phyloP scores from a whole-genome alignment of 2,113 vertebrate genomes.

The Hippocampus comes region DNA sequence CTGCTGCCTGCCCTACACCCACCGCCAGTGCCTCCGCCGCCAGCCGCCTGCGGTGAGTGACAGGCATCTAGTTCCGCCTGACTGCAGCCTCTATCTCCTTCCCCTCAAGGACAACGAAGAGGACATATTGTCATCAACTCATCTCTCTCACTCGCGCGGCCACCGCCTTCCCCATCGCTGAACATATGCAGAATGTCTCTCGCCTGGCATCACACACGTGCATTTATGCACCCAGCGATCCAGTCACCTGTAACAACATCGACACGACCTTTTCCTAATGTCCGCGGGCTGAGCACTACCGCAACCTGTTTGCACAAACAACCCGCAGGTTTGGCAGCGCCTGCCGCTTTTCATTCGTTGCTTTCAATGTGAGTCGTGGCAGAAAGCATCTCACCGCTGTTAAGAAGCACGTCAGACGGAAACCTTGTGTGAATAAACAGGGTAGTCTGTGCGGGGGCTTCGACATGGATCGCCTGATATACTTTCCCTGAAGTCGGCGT shows the following conservation, averaged over 20 bases:
- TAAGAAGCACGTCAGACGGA: conserved; percentile 59
- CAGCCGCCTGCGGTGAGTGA: conserved; percentile 63
- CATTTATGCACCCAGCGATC: conserved; percentile 20
- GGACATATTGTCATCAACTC: conserved; percentile 71
- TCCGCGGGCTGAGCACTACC: conserved; percentile 47
- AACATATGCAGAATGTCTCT: conserved; percentile 23
- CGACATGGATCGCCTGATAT: conserved; percentile 36
- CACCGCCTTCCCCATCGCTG: conserved; percentile 34
- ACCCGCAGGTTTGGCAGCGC: conserved; percentile 50
- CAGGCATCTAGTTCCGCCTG: conserved; percentile 70
- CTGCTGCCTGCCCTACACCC: background rate
- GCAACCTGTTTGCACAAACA: conserved; percentile 57
- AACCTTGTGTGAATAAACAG: conserved; percentile 62
- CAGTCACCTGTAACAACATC: conserved; percentile 68
- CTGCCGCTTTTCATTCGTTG: conserved; percentile 61
- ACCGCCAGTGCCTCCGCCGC: conserved; percentile 12
- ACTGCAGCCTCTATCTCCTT: conserved; percentile 60
- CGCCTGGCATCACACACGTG: background rate
- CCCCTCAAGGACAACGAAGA: conserved; percentile 66
- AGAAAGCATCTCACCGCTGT: conserved; percentile 48
- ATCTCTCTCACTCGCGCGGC: conserved; percentile 48
- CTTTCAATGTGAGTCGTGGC: conserved; percentile 36
- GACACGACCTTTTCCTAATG: conserved; percentile 65
- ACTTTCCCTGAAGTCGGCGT: conserved; percentile 22
- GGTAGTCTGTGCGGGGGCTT: conserved; percentile 51